Percentiles rank a stretch among this genome's conserved stretches.
Conservation (phyloP, 2,888 invertebrate species). For the Lepidonotus clava region DNA sequence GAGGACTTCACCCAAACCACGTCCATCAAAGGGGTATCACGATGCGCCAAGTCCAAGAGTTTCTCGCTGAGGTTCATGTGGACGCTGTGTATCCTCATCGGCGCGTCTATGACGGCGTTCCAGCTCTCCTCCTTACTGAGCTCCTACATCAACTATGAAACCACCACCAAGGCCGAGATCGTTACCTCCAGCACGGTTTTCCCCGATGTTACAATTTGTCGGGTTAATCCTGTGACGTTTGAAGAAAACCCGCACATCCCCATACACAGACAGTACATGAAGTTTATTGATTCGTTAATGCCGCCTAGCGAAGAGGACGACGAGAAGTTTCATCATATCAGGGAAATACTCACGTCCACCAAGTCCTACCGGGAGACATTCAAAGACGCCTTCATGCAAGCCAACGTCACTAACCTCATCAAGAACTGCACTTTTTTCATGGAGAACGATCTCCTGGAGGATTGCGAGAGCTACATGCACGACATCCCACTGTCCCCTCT, state of each 20-base stretch:
- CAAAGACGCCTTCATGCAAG: not conserved
- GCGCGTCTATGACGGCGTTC: not conserved
- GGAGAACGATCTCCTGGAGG: not conserved
- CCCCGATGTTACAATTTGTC: not conserved
- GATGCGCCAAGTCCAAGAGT: not conserved
- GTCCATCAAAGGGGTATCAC: not conserved
- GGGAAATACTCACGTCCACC: too few relatives aligned
- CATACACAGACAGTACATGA: too few relatives aligned
- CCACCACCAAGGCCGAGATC: not conserved
- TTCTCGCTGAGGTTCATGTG: not conserved
- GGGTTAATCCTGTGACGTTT: not conserved
- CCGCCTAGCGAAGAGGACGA: too few relatives aligned
- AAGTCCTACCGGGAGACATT: not conserved
- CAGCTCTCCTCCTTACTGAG: not conserved
- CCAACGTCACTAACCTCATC: not conserved
- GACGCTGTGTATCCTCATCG: not conserved
- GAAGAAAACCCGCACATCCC: not conserved
- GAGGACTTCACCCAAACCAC: not conserved
- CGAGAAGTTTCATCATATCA: too few relatives aligned
- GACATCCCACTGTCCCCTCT: not conserved
- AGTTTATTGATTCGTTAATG: not conserved
- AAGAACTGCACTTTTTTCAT: not conserved
- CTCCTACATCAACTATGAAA: not conserved
- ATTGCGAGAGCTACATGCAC: not conserved
- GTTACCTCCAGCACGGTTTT: not conserved